Evolutionary conservation across 2,888 invertebrate species (phyloP).

Genomic region (Cyaniris semiargus): DNA sequence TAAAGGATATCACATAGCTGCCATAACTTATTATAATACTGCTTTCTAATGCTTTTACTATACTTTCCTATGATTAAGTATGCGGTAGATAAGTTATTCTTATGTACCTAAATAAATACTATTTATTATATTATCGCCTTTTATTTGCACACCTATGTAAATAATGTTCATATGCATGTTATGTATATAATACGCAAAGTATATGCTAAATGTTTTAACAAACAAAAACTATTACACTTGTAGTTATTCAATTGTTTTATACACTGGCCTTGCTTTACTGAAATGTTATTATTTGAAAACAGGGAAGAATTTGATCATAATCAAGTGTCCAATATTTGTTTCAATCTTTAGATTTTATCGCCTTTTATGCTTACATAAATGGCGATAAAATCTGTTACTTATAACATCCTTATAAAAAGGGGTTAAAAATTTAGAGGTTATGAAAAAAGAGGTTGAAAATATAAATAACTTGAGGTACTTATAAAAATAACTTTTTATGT

Average conservation of each 20-base stretch:
- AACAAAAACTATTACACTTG: slow-evolving; percentile 25
- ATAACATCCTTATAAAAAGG: too few species aligned
- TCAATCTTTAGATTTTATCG: background rate
- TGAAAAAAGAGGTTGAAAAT: background rate
- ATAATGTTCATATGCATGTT: slow-evolving; percentile 34
- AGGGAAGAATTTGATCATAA: too few species aligned
- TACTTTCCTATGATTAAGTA: slow-evolving; percentile 32
- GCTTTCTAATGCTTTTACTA: slow-evolving; percentile 64
- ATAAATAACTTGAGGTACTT: too few species aligned
- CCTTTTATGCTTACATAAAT: too few species aligned
- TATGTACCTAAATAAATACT: slow-evolving; percentile 51
- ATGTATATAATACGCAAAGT: background rate
- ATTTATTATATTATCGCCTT: slow-evolving; percentile 52
- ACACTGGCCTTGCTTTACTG: background rate
- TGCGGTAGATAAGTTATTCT: slow-evolving; percentile 42
- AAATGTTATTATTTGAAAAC: background rate
- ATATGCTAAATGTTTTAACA: slow-evolving; percentile 15
- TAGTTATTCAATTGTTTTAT: background rate
- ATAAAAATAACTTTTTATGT: too few species aligned
- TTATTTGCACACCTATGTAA: slow-evolving; percentile 49
- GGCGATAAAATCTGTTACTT: too few species aligned
- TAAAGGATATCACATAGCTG: slow-evolving; percentile 40
- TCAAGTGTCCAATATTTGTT: too few species aligned
- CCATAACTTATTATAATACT: slow-evolving; percentile 52
- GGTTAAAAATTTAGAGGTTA: too few species aligned